These are phyloP conservation scores for Myopa tessellatipennis DNA, from an alignment of 2,888 invertebrate genomes.

Conservation along the genomic window DNA sequence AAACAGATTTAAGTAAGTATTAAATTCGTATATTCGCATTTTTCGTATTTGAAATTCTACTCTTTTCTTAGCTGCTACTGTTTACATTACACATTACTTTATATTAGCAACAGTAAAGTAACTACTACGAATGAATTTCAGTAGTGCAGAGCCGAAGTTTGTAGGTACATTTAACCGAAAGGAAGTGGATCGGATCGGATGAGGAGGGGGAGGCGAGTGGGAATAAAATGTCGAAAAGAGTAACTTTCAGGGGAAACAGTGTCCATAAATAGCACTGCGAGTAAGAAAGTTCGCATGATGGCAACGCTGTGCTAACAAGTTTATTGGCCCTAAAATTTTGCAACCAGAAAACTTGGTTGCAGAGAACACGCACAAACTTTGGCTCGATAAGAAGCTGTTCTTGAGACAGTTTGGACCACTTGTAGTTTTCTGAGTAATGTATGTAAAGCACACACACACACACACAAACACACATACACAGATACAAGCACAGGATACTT, in stretches of 20 bases:
- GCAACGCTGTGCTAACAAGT: slow-evolving; percentile 8
- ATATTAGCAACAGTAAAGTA: no score
- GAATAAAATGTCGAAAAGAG: background rate
- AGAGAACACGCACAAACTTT: slow-evolving; percentile 14
- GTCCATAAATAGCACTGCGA: background rate
- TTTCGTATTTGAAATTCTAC: no score
- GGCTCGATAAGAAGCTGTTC: slow-evolving; percentile 1
- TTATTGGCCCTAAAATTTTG: slow-evolving; percentile 22
- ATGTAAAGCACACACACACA: background rate
- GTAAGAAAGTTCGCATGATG: slow-evolving; percentile 11
- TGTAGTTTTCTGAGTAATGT: background rate
- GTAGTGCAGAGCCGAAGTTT: background rate
- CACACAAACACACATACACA: background rate
- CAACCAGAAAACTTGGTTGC: slow-evolving; percentile 1
- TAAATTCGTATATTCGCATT: no score
- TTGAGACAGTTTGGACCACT: slow-evolving; percentile 26
- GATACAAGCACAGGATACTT: background rate
- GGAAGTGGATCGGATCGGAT: background rate
- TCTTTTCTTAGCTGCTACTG: no score
- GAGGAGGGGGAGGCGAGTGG: background rate
- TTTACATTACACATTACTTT: no score
- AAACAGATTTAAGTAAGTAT: no score
- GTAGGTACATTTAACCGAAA: background rate
- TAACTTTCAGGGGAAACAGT: background rate
- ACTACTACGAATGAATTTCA: background rate